These are phyloP conservation scores for Dasyornis broadbenti DNA, from an alignment of 2,113 vertebrate species.

Conservation along the genomic window DNA sequence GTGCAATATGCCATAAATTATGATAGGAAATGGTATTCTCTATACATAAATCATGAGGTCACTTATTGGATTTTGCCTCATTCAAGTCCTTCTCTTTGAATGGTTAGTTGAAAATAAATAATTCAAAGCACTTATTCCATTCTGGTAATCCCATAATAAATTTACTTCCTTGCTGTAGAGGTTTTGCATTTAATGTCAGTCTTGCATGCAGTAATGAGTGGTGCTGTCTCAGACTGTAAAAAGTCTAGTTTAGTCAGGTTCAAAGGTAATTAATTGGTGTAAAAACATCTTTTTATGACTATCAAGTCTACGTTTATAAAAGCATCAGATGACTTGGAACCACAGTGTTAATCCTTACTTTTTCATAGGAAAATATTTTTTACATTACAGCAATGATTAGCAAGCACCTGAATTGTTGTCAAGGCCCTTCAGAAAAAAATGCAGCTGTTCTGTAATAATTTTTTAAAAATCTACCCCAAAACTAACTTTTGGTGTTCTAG, in stretches of 20 bases:
- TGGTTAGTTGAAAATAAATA: conserved; percentile 14
- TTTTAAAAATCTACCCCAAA: not conserved
- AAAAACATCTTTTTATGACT: not conserved
- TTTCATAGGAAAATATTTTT: not conserved
- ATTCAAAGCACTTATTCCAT: not conserved
- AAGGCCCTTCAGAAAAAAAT: not conserved
- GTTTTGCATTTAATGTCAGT: not conserved
- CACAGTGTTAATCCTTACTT: not conserved
- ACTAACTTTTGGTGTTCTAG: not conserved
- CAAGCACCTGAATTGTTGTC: not conserved
- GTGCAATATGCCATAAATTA: not conserved
- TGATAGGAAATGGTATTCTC: not conserved
- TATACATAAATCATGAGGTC: not conserved
- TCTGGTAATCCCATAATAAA: not conserved
- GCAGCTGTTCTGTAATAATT: not conserved
- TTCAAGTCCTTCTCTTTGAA: not conserved
- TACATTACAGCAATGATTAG: not conserved
- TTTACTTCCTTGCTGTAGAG: not conserved
- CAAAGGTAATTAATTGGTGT: not conserved
- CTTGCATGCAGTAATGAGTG: not conserved
- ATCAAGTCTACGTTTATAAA: not conserved
- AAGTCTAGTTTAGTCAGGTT: not conserved
- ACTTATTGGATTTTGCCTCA: not conserved
- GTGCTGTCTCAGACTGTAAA: not conserved
- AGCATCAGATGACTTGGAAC: not conserved